phyloP scores from a whole-genome alignment of 2,888 invertebrate species.

The Romanomermis culicivorax region DNA sequence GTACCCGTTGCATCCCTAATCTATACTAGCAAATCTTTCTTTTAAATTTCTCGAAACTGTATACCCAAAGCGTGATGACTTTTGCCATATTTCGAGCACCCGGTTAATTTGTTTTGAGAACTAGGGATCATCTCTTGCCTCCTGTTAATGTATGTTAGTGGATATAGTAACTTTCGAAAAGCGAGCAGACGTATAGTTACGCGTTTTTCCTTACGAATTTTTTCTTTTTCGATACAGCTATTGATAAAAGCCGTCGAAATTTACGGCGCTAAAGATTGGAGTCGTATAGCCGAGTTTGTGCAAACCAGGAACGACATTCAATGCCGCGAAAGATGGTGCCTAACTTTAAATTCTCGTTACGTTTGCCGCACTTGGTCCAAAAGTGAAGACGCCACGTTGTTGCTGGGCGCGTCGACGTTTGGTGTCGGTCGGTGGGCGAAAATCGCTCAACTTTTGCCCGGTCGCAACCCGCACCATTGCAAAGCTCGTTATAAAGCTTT shows the following conservation, averaged over 20 bases:
- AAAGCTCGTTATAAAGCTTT: neutral
- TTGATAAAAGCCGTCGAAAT: slow-evolving; percentile 17
- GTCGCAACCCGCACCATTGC: slow-evolving; percentile 11
- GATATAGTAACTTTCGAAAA: too few relatives aligned
- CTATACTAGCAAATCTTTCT: too few relatives aligned
- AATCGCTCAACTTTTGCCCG: slow-evolving; percentile 15
- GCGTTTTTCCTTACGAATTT: too few relatives aligned
- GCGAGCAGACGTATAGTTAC: too few relatives aligned
- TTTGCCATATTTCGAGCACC: too few relatives aligned
- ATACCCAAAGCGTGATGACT: too few relatives aligned
- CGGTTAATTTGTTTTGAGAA: too few relatives aligned
- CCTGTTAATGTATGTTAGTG: too few relatives aligned
- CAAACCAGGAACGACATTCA: slow-evolving; percentile 25
- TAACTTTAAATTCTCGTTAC: neutral
- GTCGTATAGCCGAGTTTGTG: slow-evolving; percentile 22
- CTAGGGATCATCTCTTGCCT: too few relatives aligned
- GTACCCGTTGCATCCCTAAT: too few relatives aligned
- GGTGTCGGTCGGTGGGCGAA: slow-evolving; percentile 36
- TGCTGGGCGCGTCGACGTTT: slow-evolving; percentile 41
- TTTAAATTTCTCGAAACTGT: too few relatives aligned
- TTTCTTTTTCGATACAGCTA: too few relatives aligned
- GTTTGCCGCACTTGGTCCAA: slow-evolving; percentile 37
- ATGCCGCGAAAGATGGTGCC: slow-evolving; percentile 28
- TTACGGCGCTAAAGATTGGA: slow-evolving; percentile 19
- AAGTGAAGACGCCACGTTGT: slow-evolving; percentile 46